Base-by-base conservation (phyloP, 2,888 invertebrate genomes). In the Andrena fulva region DNA sequence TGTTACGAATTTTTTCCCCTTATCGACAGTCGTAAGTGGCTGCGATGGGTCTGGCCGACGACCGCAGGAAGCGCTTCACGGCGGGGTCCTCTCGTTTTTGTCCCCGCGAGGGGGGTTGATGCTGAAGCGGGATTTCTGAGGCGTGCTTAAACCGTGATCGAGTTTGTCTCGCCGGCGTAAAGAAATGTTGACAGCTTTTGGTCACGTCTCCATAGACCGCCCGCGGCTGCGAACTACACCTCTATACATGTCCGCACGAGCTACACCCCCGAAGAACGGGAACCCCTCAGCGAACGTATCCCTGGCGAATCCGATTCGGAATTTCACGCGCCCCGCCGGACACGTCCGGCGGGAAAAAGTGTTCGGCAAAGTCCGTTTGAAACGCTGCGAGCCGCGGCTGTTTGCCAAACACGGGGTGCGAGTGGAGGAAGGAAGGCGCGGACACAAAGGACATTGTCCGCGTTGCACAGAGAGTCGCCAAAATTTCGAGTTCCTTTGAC, bases 121-220 rank as follows among this genome's bases (percentile, higher is more conserved):
- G 70, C 27, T 16, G 62, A n/a, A 24, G 59, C 70, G 16, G 62
- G 7, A 56, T 63, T 75, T 64, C 66, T 54, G 68, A 59, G 52
- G 35, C 48, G 33, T 2, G 50, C 24, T 86, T 84, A 86, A 86
- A 86, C 66, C 86, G 82, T 86, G 80, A 84, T 78, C 78, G 78
- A 87, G 82, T 88, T 85, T 85, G 56, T 88, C 79, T 84, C 62
- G 52, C 2, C n/a, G 48, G 5, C 66, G 77, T 77, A 84, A 85
- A 75, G 82, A 82, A 86, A 88, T 88, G 84, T 89, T 84, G 87
- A 89, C 89, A 89, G 77, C 66, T 80, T 80, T 83, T 89, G 88
- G 89, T 90, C 85, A 79, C 85, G 85, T 88, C 83, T 90, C 86
- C 85, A 90, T 89, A 73, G 90, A 89, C 86, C 88, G 31, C 89